Evolutionary conservation across 2,888 invertebrate genomes (phyloP).

Genomic region (Limnephilus auricula): DNA sequence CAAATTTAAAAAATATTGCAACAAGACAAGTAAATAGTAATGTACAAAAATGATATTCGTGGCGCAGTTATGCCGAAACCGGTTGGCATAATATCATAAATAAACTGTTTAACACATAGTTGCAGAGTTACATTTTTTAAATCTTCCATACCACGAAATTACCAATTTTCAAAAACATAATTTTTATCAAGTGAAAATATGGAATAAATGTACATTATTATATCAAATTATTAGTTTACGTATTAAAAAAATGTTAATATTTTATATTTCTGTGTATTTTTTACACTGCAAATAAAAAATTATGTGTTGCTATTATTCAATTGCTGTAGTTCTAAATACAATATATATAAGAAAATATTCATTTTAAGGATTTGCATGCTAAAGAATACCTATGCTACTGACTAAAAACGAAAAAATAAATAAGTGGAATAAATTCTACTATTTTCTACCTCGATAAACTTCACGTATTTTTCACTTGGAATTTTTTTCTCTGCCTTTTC

Average conservation of each 20-base stretch:
- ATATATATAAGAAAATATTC: conserved; percentile 12
- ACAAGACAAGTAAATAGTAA: too few species aligned
- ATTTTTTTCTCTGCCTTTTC: background rate
- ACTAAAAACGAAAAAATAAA: background rate
- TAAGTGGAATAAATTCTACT: background rate
- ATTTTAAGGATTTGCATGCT: conserved; percentile 13
- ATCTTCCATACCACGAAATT: background rate
- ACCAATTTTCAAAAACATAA: background rate
- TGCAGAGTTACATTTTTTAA: background rate
- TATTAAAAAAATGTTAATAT: too few species aligned
- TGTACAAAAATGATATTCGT: too few species aligned
- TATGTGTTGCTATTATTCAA: background rate
- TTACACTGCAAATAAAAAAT: background rate
- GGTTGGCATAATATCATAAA: background rate
- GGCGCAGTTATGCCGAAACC: background rate
- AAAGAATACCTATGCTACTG: conserved; percentile 22
- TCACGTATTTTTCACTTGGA: background rate
- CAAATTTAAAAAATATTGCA: too few species aligned
- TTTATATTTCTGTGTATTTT: background rate
- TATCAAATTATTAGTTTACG: background rate
- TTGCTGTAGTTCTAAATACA: conserved; percentile 14
- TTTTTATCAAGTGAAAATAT: background rate
- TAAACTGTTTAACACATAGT: background rate
- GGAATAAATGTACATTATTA: background rate
- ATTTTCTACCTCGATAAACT: background rate